Base-by-base conservation (phyloP, 1,140 invertebrate genomes). In the Lepidurus apus region DNA sequence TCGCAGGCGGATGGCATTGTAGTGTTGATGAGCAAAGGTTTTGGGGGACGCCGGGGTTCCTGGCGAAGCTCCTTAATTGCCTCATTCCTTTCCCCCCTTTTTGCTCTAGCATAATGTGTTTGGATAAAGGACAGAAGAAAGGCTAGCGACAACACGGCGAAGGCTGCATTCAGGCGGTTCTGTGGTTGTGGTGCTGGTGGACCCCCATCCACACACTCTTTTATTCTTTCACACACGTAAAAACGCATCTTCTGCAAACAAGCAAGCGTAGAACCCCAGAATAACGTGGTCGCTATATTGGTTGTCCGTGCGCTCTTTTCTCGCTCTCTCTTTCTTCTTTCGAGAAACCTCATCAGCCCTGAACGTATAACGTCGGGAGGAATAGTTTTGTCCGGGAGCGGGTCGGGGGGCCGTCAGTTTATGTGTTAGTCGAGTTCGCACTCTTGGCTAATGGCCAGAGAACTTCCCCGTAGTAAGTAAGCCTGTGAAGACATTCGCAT, bases 281-380 rank as follows among this genome's bases (percentile, higher is more conserved):
- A 65, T 65, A 65, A 65, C 53, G 21, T 9, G n/a, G 53, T 65
- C 53, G 53, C 53, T 65, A 65, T 65, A 65, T 65, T 65, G 6
- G 53, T 65, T 65, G 0, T 13, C 6, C 13, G 2, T 21, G 17
- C n/a, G 9, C 45, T 9, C 17, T 47, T 10, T 17, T 10, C 53
- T 65, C 53, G 53, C 53, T 65, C 21, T 65, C 53, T 65, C 21
- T 65, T 21, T 21, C 53, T 65, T 65, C 53, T 65, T 65, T 65
- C 34, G 34, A 34, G 34, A 34, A 34, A 34, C 34, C 34, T 34
- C 34, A 34, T 34, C 34, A 34, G 34, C 34, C 34, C 34, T 21
- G 8, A 65, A 65, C 53, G 53, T 13, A 65, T n/a, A 65, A 47
- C 45, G 34, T 34, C 4, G 45, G 45, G 45, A 13, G 53, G 53